A percentile compares a stretch with the other conserved stretches of the same genome.
Conservation (phyloP, 2,113 vertebrate genomes). For the Amblyopsis rosae region DNA sequence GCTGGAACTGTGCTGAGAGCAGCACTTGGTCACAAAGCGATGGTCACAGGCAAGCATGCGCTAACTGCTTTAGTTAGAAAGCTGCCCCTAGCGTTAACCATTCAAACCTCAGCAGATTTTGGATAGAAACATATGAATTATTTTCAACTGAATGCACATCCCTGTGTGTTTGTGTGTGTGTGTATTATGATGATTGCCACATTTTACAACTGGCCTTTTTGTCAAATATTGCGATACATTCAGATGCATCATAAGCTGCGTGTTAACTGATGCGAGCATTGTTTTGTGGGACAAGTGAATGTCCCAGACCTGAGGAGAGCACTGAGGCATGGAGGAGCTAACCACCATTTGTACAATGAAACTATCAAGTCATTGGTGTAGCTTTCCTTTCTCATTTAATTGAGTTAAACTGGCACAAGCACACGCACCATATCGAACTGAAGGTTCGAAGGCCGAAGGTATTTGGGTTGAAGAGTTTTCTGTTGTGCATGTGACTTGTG, state of each 20-base stretch:
- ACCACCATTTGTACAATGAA: slow-evolving; percentile 46
- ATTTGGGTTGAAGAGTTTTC: not conserved
- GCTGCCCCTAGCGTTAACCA: too few species aligned
- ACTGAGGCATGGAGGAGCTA: slow-evolving; percentile 47
- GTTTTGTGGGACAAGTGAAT: slow-evolving; percentile 20
- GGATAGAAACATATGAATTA: too few species aligned
- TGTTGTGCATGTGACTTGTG: not conserved
- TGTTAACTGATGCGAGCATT: slow-evolving; percentile 40
- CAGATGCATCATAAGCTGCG: slow-evolving; percentile 32
- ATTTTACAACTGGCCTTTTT: slow-evolving; percentile 30
- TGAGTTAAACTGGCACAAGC: slow-evolving; percentile 10
- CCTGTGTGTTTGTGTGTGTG: slow-evolving; percentile 3
- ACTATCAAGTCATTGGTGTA: slow-evolving; percentile 62
- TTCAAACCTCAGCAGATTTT: too few species aligned
- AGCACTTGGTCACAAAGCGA: too few species aligned
- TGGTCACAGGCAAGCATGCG: too few species aligned
- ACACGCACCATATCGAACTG: slow-evolving; percentile 30
- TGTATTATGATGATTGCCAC: slow-evolving; percentile 38
- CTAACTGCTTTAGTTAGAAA: too few species aligned
- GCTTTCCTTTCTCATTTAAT: slow-evolving; percentile 6
- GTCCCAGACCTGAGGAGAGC: slow-evolving; percentile 38
- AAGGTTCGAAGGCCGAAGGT: not conserved
- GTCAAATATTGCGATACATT: slow-evolving; percentile 37
- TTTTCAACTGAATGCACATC: too few species aligned
- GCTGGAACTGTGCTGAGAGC: too few species aligned